phyloP scores from a whole-genome alignment of 35 echinoderm and acorn worm species.

The Heliocidaris tuberculata region DNA sequence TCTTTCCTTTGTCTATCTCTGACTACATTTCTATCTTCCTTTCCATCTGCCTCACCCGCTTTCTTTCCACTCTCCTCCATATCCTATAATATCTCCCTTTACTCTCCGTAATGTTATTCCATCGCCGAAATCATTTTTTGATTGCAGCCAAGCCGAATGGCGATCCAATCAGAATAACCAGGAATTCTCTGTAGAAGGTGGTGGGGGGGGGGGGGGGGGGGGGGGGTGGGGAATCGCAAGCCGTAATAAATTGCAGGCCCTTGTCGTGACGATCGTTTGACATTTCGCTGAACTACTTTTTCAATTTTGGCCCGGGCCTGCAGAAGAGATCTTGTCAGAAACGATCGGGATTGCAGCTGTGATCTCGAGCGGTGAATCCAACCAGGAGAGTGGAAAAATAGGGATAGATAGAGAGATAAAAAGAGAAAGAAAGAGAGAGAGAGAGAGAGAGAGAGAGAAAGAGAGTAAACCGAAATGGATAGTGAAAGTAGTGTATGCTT shows the following conservation, averaged over 20 bases:
- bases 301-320: conserved; percentile 20
- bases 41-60: background rate
- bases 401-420: background rate
- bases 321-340: conserved; percentile 38
- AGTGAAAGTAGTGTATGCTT: too few species aligned
- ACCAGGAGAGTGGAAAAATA: background rate
- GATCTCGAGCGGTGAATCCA: background rate
- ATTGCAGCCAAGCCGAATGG: conserved; percentile 12
- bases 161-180: conserved; percentile 8
- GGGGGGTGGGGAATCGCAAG: background rate
- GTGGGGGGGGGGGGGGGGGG: background rate
- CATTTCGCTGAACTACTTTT: conserved; percentile 49
- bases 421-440: background rate
- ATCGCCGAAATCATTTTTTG: background rate
- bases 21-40: background rate
- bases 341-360: conserved; percentile 38
- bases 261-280: conserved; percentile 27
- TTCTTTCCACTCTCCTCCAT: background rate
- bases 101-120: conserved; percentile 19
- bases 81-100: background rate
- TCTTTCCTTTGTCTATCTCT: background rate
- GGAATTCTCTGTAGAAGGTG: background rate
- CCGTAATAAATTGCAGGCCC: conserved; percentile 39
- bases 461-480: background rate
- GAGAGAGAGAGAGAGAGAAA: background rate